These are phyloP conservation scores for Aricia artaxerxes DNA, from an alignment of 2,888 invertebrate genomes.

Conservation along the genomic window DNA sequence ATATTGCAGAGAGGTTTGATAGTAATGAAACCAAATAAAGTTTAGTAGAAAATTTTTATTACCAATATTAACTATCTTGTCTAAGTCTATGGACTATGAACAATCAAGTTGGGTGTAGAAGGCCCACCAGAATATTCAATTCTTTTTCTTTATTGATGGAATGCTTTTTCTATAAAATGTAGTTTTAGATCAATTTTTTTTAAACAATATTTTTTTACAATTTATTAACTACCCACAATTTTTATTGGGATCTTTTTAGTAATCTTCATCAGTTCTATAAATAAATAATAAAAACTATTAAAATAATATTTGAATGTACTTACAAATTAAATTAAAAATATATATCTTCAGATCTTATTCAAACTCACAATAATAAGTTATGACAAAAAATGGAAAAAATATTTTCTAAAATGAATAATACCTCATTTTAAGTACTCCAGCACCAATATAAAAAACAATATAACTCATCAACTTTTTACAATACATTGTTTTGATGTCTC, in stretches of 20 bases:
- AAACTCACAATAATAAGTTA: not conserved
- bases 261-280: too few species aligned
- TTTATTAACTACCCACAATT: too few species aligned
- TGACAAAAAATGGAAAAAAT: not conserved
- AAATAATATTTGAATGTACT: not conserved
- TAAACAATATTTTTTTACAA: not conserved
- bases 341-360: not conserved
- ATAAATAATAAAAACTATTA: not conserved
- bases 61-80: not conserved
- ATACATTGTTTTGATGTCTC: slow-evolving; percentile 64
- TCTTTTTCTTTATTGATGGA: not conserved
- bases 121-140: slow-evolving; percentile 1
- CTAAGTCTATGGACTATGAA: not conserved
- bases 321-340: not conserved
- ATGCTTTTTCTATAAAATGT: not conserved
- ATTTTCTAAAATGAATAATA: not conserved
- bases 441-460: slow-evolving; percentile 9
- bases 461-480: slow-evolving; percentile 67
- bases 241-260: too few species aligned
- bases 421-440: not conserved
- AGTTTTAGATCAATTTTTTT: not conserved
- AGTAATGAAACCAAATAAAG: not conserved
- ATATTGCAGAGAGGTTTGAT: too few species aligned
- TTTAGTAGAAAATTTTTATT: not conserved
- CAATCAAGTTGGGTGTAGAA: slow-evolving; percentile 24